Conservation (phyloP, 2,797 vertebrate genomes). For the Pitangus sulphuratus region DNA sequence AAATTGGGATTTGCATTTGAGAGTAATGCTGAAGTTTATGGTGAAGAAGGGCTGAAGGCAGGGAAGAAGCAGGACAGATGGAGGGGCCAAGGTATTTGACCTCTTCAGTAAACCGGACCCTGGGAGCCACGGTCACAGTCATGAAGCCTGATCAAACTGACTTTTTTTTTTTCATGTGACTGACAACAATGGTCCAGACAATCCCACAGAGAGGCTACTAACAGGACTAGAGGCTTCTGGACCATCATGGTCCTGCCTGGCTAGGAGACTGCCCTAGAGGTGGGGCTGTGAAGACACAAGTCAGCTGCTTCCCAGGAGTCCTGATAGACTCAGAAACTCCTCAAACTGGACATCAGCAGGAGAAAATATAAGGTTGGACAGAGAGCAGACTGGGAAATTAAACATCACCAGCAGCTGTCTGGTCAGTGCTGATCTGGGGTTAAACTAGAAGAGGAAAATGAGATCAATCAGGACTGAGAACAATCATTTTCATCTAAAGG, state of each 20-base stretch:
- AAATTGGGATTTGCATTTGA: background rate
- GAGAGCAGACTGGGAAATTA: background rate
- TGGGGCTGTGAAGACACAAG: background rate
- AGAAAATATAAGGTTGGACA: background rate
- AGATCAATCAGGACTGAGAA: background rate
- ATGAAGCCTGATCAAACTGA: background rate
- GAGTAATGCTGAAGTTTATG: background rate
- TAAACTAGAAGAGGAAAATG: background rate
- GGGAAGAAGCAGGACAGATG: background rate
- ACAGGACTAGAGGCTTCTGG: background rate
- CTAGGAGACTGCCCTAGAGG: background rate
- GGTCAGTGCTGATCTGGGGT: background rate
- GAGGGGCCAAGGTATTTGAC: background rate
- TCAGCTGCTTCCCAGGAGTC: background rate
- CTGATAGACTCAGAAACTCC: background rate
- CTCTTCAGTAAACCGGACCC: background rate
- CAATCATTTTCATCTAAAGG: background rate
- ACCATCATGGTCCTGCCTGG: rapidly evolving
- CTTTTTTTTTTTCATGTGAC: background rate
- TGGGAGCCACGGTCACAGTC: background rate
- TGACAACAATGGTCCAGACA: background rate
- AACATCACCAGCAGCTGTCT: background rate
- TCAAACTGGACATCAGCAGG: background rate
- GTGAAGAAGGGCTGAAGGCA: background rate
- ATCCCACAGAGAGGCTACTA: background rate